Base-by-base conservation (phyloP, 2,113 vertebrate genomes). In the Sylvia atricapilla region DNA sequence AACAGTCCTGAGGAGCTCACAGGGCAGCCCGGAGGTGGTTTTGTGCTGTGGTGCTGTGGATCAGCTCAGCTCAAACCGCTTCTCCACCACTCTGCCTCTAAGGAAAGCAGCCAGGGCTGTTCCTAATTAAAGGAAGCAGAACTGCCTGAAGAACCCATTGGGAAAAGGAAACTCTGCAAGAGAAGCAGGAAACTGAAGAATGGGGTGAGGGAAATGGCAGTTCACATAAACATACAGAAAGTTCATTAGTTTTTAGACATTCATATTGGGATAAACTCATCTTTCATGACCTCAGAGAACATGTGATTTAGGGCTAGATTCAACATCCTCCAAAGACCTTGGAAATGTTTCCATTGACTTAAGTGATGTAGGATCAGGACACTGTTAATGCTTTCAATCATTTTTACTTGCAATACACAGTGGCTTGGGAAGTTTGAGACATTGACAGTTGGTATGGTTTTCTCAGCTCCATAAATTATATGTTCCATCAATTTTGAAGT, bases 111-210 rank as follows among this genome's bases (percentile, higher is more conserved):
- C 60, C 69, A 13, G 87, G 79, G 49, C 95, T 94, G 96, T 88
- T 96, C 95, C 80, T 86, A 88, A 91, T 95, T 87, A 89, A 90
- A 88, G 94, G 95, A 90, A 96, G 63, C 89, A 91, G 77, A 80
- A 46, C 81, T 89, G 93, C 94, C 69, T 89, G 53, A 68, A n/a
- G 84, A 91, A 72, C 74, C 89, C 87, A 58, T 58, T 79, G 91
- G 91, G 91, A 85, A 95, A 95, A 95, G 91, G 93, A 94, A 96
- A 93, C 84, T 41, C 21, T 84, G 67, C 82, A 52, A 62, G 69
- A 84, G 89, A 93, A 70, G 89, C 93, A 91, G 94, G 94, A 95
- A 95, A 77, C 84, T 76, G 77, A 94, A 80, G 96, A 83, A 88
- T 90, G 70, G 94, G 70, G 89, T 89, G 90, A 93, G 90, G 90